These are phyloP conservation scores for Galemys pyrenaicus DNA, from an alignment of 2,113 vertebrate species.

Conservation along the genomic window DNA sequence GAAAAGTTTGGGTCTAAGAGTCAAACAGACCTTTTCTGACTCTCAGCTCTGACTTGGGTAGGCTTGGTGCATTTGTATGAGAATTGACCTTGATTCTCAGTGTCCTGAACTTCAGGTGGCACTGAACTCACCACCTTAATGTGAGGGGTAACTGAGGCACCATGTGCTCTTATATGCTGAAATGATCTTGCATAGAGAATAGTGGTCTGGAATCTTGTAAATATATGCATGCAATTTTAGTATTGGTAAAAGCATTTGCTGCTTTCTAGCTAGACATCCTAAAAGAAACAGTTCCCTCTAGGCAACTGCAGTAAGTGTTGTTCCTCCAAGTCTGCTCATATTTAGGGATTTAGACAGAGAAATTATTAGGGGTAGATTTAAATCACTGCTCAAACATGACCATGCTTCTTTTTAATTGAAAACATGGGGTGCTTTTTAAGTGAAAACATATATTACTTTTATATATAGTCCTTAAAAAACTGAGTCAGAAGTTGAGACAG, in stretches of 20 bases:
- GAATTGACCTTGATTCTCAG: not conserved
- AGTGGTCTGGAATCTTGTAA: rapidly evolving
- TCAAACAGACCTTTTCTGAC: not conserved
- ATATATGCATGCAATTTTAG: rapidly evolving
- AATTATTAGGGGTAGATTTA: not conserved
- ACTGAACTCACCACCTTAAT: not conserved
- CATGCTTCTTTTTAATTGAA: not conserved
- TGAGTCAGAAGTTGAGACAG: not conserved
- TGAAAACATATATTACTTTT: not conserved
- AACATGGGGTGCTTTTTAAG: not conserved
- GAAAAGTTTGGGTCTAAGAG: not conserved
- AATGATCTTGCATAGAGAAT: not conserved
- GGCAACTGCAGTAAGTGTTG: not conserved
- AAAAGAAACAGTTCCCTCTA: not conserved
- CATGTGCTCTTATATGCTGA: rapidly evolving
- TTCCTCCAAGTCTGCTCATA: not conserved
- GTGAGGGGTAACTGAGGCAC: not conserved
- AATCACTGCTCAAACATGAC: not conserved
- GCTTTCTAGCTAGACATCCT: not conserved
- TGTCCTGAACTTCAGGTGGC: not conserved
- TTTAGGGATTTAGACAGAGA: not conserved
- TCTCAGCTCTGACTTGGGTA: not conserved
- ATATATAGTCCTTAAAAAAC: not conserved
- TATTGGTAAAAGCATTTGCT: not conserved
- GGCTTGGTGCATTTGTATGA: not conserved